phyloP scores from a whole-genome alignment of 2,888 invertebrate genomes.

The Eristalinus sepulchralis region DNA sequence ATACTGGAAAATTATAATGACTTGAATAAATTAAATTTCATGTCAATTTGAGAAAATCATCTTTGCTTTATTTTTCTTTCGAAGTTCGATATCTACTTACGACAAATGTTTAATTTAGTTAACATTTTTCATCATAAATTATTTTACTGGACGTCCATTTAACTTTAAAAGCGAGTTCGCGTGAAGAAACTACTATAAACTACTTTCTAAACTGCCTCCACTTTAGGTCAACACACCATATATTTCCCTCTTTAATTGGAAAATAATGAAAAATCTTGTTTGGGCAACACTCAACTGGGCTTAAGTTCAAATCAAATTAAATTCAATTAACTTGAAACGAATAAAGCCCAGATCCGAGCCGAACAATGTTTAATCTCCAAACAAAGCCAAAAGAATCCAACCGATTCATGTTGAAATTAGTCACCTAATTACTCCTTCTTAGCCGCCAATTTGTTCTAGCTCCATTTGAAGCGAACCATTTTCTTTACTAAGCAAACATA shows the following conservation, averaged over 20 bases:
- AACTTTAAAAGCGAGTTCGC: too few relatives aligned
- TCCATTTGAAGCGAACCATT: slow-evolving; percentile 13
- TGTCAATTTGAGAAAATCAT: too few relatives aligned
- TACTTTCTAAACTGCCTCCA: background rate
- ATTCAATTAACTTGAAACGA: background rate
- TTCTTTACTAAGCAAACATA: slow-evolving; percentile 5
- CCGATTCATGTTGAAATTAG: background rate
- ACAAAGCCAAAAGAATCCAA: background rate
- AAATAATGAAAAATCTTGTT: background rate
- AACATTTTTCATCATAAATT: too few relatives aligned
- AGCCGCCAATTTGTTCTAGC: slow-evolving; percentile 12
- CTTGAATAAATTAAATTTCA: too few relatives aligned
- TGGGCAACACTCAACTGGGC: background rate
- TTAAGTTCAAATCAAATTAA: slow-evolving; percentile 10
- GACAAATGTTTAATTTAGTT: too few relatives aligned
- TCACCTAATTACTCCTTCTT: slow-evolving; percentile 4
- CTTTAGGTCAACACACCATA: background rate
- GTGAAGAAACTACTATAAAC: too few relatives aligned
- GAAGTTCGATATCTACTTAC: too few relatives aligned
- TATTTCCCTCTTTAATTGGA: background rate
- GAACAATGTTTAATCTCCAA: background rate
- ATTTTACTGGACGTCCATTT: too few relatives aligned
- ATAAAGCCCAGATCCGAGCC: background rate
- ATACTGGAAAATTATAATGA: too few relatives aligned
- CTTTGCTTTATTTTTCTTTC: too few relatives aligned